Base-by-base conservation (phyloP, 37 sponge, comb jelly and placozoan genomes). In the Cliona cf. orientalis region DNA sequence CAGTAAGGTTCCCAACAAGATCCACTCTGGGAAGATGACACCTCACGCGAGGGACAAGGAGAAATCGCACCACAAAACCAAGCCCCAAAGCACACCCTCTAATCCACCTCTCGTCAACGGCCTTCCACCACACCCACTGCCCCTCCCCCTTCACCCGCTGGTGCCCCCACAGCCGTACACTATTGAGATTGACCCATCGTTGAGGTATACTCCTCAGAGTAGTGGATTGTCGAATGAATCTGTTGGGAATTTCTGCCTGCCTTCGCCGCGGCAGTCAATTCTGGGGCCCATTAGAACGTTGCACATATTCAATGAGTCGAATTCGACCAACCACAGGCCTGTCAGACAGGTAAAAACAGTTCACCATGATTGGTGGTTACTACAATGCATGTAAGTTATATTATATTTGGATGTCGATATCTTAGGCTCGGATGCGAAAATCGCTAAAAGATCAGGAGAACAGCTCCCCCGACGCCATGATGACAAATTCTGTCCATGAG, bases 121-220 rank as follows among this genome's bases (percentile, higher is more conserved):
- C n/a, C n/a, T n/a, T n/a, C n/a, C n/a, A n/a, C n/a, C n/a, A n/a
- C n/a, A n/a, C n/a, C n/a, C n/a, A n/a, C n/a, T n/a, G n/a, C n/a
- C n/a, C 23, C 28, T n/a, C 64, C 64, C 45, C 72, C 28, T 35
- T 45, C 75, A 58, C 64, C 61, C 66, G 2, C 66, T 55, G 45
- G 1, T 43, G 40, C 64, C 64, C 31, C 66, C 59, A 38, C 66
- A 74, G 17, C 9, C 65, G 74, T 17, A 23, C 23, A 75, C 60
- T 23, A 68, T 80, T 68, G 58, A 80, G 56, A 68, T 57, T 49
- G 42, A 53, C 80, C 69, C 69, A 35, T 14, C 33, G 2, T 11
- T 39, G 4, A 38, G 32, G 21, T 34, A 14, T 28, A 28, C 44
- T 1, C 21, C 12, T 9, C 7, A 31, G 6, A 22, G 44, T 25